Evolutionary conservation across 1,140 invertebrate species (phyloP), one percentile per base, ranked within the genome.

Genomic region (Lepidurus apus): DNA sequence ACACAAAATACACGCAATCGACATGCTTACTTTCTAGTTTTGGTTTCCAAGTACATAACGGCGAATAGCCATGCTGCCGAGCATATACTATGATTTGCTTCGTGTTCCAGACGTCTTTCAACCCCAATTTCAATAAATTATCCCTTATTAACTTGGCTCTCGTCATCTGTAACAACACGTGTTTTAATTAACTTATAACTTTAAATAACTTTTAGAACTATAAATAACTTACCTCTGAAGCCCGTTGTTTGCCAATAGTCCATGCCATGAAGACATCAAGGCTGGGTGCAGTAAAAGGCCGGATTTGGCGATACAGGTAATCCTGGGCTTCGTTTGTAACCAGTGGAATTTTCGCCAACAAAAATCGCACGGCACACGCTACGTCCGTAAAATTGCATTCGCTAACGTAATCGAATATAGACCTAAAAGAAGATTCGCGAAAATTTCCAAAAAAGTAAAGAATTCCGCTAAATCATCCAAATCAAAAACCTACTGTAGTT

Each of bases 51-150:
- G 24, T 77, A 74, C 17, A 76, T 74, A 82, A 81, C 42, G 84
- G 85, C 76, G 82, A 87, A 74, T 86, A 87, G 1, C 86, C 86
- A 80, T 88, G 85, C 26, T 85, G 80, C 80, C 87, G 84, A 74
- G 87, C 85, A 87, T 87, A 89, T 3, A 83, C 81, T 73, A 88
- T 83, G 74, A 89, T 87, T 80, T 87, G 85, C 80, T 86, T 88
- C 0, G 85, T 82, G 6, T 83, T 86, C 87, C 87, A 89, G 17
- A 86, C 77, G 78, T 82, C 79, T 79, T 85, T 65, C 53, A 65
- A 65, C 80, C 21, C 85, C 84, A n/a, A 82, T 81, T 2, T 82
- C 80, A 2, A 82, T 80, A 5, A 79, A 79, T 6, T 81, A 82
- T 77, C 83, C 84, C 75, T 82, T 84, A 34, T 87, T 81, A 42